Evolutionary conservation across 2,888 invertebrate species (phyloP).

Genomic region (Stenchaetothrips biformis): DNA sequence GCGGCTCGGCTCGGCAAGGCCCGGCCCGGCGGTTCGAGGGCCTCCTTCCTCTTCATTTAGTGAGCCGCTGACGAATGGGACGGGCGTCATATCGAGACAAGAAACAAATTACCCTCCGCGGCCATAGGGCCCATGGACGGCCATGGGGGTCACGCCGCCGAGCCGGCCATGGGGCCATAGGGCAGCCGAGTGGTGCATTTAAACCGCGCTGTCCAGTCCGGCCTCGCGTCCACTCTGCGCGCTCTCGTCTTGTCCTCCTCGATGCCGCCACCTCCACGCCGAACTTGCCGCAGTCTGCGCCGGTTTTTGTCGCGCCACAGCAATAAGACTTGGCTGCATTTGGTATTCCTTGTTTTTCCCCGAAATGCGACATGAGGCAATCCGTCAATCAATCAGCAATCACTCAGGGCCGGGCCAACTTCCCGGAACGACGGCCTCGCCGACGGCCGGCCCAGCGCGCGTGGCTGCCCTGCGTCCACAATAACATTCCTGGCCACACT

Average conservation of each 20-base stretch:
- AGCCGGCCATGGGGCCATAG: neutral
- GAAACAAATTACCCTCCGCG: neutral
- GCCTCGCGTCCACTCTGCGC: no score
- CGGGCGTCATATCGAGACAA: neutral
- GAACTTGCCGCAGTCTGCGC: no score
- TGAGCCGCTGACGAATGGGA: neutral
- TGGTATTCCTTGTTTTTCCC: neutral
- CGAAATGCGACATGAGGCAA: neutral
- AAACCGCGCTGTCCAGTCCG: no score
- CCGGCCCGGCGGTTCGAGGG: neutral
- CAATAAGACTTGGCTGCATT: neutral
- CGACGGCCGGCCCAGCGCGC: neutral
- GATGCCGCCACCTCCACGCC: no score
- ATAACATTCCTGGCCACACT: conserved; percentile 23
- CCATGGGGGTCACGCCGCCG: neutral
- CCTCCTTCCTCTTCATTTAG: neutral
- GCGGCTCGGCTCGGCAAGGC: neutral
- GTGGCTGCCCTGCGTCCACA: neutral
- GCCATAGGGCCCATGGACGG: neutral
- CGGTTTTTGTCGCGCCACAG: no score
- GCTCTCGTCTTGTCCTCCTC: no score
- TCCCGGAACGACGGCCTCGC: neutral
- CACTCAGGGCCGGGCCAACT: neutral
- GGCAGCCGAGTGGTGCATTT: no score
- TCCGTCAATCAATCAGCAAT: neutral